Conservation (phyloP, 2,113 vertebrate genomes). For the Podocnemis expansa region DNA sequence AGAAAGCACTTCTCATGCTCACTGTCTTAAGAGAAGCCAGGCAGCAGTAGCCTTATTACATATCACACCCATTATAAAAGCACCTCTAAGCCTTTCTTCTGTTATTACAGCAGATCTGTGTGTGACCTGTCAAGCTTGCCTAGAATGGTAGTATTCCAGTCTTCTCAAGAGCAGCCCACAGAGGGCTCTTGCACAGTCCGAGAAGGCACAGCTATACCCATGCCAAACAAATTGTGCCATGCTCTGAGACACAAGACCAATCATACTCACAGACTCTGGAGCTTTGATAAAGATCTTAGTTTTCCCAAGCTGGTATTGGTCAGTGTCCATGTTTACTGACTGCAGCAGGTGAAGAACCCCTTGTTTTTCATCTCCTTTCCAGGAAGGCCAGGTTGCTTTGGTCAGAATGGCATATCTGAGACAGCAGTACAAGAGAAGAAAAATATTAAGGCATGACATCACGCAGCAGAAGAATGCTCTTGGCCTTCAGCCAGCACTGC, state of each 20-base stretch:
- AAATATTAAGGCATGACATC: not conserved
- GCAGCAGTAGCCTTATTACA: not conserved
- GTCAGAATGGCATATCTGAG: slow-evolving; percentile 95
- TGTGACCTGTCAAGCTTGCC: not conserved
- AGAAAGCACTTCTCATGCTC: not conserved
- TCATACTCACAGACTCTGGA: slow-evolving; percentile 91
- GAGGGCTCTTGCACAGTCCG: not conserved
- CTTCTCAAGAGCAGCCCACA: not conserved
- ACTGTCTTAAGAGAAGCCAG: not conserved
- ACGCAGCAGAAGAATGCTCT: not conserved
- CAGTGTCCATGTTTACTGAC: slow-evolving; percentile 95
- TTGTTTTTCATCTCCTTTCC: slow-evolving; percentile 95
- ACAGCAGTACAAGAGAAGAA: not conserved
- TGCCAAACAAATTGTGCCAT: not conserved
- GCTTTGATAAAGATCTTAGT: slow-evolving; percentile 97
- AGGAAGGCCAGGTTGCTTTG: slow-evolving; percentile 94
- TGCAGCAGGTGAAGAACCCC: slow-evolving; percentile 92
- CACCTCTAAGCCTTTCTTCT: not conserved
- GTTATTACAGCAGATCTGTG: no score
- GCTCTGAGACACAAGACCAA: not conserved
- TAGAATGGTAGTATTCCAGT: not conserved
- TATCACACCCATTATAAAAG: not conserved
- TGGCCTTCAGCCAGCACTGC: not conserved
- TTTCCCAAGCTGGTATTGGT: slow-evolving; percentile 94
- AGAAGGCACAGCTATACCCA: not conserved